A percentile compares a stretch with the other conserved stretches of the same genome.
Evolutionary conservation across 2,888 invertebrate species (phyloP).

Genomic region (Achlya flavicornis): DNA sequence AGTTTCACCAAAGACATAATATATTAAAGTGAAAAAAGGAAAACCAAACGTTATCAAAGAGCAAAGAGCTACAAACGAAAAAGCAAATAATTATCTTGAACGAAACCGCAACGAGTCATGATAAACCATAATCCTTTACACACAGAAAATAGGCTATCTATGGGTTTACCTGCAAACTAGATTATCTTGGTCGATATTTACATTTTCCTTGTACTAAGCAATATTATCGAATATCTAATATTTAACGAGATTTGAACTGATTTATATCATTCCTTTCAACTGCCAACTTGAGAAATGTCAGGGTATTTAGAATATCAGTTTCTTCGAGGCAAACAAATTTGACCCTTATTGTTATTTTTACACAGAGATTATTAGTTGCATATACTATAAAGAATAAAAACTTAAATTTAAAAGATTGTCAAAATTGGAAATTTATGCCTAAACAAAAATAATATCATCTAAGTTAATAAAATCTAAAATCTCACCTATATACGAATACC

Average conservation of each 20-base stretch:
- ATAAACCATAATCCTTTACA: neutral
- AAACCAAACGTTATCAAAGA: neutral
- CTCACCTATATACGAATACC: too few relatives aligned
- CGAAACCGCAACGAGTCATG: neutral
- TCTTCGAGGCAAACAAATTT: neutral
- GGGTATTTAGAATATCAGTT: too few relatives aligned
- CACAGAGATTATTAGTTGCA: neutral
- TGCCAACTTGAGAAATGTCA: too few relatives aligned
- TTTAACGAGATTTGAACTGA: neutral
- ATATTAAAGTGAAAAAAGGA: neutral
- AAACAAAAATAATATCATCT: too few relatives aligned
- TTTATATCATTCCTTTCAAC: neutral
- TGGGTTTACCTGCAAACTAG: neutral
- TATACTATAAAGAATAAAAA: too few relatives aligned
- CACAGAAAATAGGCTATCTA: slow-evolving; percentile 2
- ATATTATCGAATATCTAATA: neutral
- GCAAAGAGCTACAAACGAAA: neutral
- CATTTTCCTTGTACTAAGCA: neutral
- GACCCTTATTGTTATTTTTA: neutral
- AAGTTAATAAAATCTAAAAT: too few relatives aligned
- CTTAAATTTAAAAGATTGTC: too few relatives aligned
- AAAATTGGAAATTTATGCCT: too few relatives aligned
- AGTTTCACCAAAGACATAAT: neutral
- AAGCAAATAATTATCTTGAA: slow-evolving; percentile 5
- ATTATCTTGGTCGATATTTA: neutral